Percentiles rank a stretch among this genome's conserved stretches.
These are phyloP conservation scores for Laspeyria flexula DNA, from an alignment of 2,888 invertebrate species.

Conservation along the genomic window DNA sequence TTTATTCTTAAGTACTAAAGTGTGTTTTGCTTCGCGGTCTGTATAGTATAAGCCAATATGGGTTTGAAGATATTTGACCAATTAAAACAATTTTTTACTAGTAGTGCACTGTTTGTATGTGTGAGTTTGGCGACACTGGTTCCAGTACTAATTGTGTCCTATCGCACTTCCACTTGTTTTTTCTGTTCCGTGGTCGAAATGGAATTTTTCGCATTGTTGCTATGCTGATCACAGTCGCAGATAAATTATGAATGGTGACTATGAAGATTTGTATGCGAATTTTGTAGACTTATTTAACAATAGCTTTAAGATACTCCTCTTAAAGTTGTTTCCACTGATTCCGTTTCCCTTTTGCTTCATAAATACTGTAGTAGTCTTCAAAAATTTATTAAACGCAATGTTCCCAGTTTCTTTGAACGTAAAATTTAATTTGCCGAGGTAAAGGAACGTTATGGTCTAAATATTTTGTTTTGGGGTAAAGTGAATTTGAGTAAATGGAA, in stretches of 20 bases:
- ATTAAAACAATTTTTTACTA: too few species aligned
- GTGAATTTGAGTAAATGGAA: conserved; percentile 24
- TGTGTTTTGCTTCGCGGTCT: too few species aligned
- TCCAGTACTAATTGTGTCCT: too few species aligned
- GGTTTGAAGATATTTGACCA: too few species aligned
- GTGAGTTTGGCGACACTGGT: too few species aligned
- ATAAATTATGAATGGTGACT: conserved; percentile 24
- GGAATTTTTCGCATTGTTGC: conserved; percentile 16
- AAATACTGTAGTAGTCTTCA: conserved; percentile 56
- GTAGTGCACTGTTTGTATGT: too few species aligned
- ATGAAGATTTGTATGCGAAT: conserved; percentile 31
- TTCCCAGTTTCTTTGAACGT: conserved; percentile 49
- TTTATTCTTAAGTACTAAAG: too few species aligned
- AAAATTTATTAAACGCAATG: conserved; percentile 55
- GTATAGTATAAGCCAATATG: too few species aligned
- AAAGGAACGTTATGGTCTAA: conserved; percentile 43
- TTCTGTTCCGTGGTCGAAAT: too few species aligned
- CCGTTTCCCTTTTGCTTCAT: conserved; percentile 47
- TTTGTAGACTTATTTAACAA: conserved; percentile 31
- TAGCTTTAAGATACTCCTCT: conserved; percentile 26
- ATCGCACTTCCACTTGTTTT: too few species aligned
- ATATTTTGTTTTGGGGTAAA: conserved; percentile 43
- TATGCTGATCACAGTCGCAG: conserved; percentile 14
- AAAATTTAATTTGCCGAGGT: conserved; percentile 50
- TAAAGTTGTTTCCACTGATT: conserved; percentile 50